A percentile compares a stretch with the other conserved stretches of the same genome.
Evolutionary conservation across 2,113 vertebrate genomes (phyloP).

Genomic region (Dromaius novaehollandiae): DNA sequence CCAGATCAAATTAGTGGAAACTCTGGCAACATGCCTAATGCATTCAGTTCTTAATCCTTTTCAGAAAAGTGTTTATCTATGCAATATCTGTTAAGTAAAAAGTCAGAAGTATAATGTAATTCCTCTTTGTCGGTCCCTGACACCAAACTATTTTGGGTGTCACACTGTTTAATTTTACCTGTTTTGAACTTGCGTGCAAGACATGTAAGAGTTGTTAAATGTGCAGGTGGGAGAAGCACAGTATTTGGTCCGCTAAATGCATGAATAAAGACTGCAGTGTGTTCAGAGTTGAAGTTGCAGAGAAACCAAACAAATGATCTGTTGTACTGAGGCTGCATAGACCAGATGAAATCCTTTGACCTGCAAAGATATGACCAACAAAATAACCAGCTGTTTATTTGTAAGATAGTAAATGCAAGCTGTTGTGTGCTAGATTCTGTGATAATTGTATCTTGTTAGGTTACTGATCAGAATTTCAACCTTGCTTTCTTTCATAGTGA

Average conservation of each 20-base stretch:
- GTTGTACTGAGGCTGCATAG: neutral
- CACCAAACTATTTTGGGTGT: accelerated
- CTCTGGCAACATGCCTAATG: neutral
- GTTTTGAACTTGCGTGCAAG: neutral
- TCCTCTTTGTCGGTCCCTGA: neutral
- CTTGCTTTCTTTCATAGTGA: constrained; percentile 76
- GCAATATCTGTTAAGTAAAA: neutral
- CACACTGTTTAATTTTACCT: accelerated
- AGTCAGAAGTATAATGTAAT: neutral
- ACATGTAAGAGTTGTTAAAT: accelerated
- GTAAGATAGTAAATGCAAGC: no score
- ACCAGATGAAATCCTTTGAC: neutral
- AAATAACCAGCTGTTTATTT: neutral
- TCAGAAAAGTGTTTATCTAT: neutral
- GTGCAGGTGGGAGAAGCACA: neutral
- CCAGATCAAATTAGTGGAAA: neutral
- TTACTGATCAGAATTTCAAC: neutral
- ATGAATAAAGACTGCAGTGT: neutral
- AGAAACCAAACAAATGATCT: neutral
- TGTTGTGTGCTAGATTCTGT: neutral
- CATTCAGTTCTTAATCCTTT: neutral
- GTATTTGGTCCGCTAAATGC: accelerated
- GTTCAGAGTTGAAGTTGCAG: neutral
- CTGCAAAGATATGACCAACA: neutral
- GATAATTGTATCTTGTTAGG: neutral